Percentiles rank a stretch among this genome's conserved stretches.
Evolutionary conservation across 2,113 vertebrate species (phyloP).

Genomic region (Panthera tigris): DNA sequence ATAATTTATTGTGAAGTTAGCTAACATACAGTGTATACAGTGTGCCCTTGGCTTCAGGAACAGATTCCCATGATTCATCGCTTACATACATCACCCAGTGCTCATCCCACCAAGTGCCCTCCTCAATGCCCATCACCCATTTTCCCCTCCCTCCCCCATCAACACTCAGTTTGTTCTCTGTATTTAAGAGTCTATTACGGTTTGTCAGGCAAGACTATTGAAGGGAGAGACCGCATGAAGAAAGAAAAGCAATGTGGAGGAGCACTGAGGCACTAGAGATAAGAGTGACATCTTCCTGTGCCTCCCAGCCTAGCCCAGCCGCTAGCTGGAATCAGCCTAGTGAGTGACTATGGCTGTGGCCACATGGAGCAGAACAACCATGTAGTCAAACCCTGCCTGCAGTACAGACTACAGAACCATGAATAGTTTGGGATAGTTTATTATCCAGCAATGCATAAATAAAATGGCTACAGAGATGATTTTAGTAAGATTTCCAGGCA

Average conservation of each 20-base stretch:
- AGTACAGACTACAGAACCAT: not conserved
- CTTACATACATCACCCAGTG: too few relatives aligned
- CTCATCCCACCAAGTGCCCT: too few relatives aligned
- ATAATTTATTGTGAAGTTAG: too few relatives aligned
- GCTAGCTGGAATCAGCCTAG: not conserved
- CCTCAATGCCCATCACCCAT: too few relatives aligned
- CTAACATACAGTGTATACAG: too few relatives aligned
- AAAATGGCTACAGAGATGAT: not conserved
- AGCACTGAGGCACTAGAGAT: not conserved
- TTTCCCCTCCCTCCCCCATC: too few relatives aligned
- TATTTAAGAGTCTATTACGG: too few relatives aligned
- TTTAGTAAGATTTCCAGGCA: not conserved
- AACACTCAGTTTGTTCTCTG: too few relatives aligned
- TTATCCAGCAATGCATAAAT: not conserved
- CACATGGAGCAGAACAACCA: not conserved
- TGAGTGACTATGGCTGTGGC: not conserved
- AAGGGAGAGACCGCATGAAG: not conserved
- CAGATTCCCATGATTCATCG: too few relatives aligned
- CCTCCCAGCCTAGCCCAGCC: not conserved
- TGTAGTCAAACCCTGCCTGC: not conserved
- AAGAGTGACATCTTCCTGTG: not conserved
- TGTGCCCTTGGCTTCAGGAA: too few relatives aligned
- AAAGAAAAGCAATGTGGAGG: not conserved
- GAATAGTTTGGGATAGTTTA: not conserved
- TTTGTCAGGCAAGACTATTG: not conserved